Evolutionary conservation across 2,797 vertebrate genomes (phyloP), one percentile per base, ranked within the genome.

Genomic region (Rhinophrynus dorsalis): DNA sequence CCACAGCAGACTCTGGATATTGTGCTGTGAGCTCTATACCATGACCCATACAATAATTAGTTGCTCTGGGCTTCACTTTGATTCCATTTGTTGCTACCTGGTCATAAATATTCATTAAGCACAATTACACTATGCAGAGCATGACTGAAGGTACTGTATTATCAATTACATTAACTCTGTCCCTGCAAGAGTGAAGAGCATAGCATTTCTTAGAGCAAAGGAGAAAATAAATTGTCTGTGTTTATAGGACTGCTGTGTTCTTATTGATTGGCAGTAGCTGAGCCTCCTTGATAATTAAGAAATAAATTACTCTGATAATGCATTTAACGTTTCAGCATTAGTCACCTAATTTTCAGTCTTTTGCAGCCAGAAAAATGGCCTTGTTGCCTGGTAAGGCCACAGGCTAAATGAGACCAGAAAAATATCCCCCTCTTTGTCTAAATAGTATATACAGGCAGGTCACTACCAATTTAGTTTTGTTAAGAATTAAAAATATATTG

Each of bases 11-110:
- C 50, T 48, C 11, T 45, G 60, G 33, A 56, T 57, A 30, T 40
- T 26, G 27, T 50, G 27, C 40, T 48, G 33, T 17, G 11, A 40
- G 50, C 50, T 13, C 32, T 40, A 50, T 55, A 55, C 60, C 61
- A 44, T 40, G 38, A 64, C 30, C 59, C 42, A 63, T 37, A 50
- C 66, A 64, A 64, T 71, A 64, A 71, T 71, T 56, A 71, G 59
- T 30, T 64, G 68, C 42, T 44, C 51, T 48, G 30, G 68, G 38
- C 42, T 56, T 48, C 11, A 48, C 44, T 48, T 48, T 48, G 20
- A 9, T 48, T 23, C 17, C 18, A 37, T 64, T 56, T 57, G 48
- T 63, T 56, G 68, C 30, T 57, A 56, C 51, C 18, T 63, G 40
- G 35, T 48, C 68, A 71, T 71, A 56, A 71, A 71, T 63, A 71